Base-by-base conservation (phyloP, 2,888 invertebrate genomes). In the Molorchus minor region DNA sequence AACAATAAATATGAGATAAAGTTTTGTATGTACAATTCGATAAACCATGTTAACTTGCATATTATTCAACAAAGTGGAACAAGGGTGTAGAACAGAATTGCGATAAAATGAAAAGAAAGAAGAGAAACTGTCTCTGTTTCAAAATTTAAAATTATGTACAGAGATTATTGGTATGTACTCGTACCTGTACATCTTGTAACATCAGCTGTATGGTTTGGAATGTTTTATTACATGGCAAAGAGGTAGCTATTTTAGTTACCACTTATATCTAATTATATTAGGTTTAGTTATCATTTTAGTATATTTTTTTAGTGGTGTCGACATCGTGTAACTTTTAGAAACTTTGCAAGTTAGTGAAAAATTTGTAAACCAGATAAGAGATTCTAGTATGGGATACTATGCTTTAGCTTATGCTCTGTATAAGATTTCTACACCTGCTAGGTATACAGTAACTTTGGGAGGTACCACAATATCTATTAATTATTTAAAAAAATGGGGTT, bases 141-240 rank as follows among this genome's bases (percentile, higher is more conserved):
- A 92, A 71, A 87, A 74, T 95, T 98, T 80, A 96, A 95, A 79
- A 84, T 90, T 75, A 93, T 97, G 90, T 94, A 94, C 77, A 92
- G 91, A 78, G 92, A 96, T 77, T 98, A 98, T 82, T 98, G 98
- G 94, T 96, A 98, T 81, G 92, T 98, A 53, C 82, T 97, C 56
- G 84, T 98, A 56, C 98, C 96, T 2, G 98, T 99, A 1, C 98
- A 99, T 81, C 76, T 92, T 45, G 86, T 88, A 13, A 96, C 96
- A 7, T 98, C 97, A 1, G 82, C 87, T 25, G 84, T 90, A 55
- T 99, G 98, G 98, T 89, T 92, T 79, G 92, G 90, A 12, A 83
- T 88, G 15, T 95, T 96, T 81, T 98, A 96, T 81, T 90, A 92
- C 76, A 81, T 90, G 70, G 92, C 94, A 7, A 87, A 88, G 80